Evolutionary conservation across 2,797 vertebrate species (phyloP).

Genomic region (Peromyscus aztecus): DNA sequence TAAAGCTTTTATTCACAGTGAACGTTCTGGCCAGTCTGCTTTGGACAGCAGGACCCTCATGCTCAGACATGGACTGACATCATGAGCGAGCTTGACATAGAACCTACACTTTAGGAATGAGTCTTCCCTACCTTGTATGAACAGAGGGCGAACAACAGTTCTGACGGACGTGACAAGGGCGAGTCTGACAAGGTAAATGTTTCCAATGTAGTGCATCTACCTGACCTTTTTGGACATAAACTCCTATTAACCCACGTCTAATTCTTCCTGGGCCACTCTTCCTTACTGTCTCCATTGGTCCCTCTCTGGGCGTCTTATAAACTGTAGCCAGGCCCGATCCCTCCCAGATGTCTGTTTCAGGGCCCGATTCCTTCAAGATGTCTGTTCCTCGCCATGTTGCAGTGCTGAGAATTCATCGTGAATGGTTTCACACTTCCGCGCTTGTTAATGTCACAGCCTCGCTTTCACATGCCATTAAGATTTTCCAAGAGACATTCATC

Average conservation of each 20-base stretch:
- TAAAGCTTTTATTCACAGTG: neutral
- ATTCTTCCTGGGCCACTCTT: constrained; percentile 41
- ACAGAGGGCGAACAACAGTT: neutral
- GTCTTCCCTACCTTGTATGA: neutral
- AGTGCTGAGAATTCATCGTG: neutral
- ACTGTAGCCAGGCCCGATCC: constrained; percentile 5
- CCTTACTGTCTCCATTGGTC: constrained; percentile 14
- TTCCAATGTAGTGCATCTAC: constrained; percentile 10
- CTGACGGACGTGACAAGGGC: neutral
- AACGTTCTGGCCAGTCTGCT: neutral
- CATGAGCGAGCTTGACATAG: neutral
- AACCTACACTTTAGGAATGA: neutral
- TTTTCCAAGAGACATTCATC: constrained; percentile 7
- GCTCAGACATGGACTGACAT: neutral
- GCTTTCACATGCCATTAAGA: neutral
- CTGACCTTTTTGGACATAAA: constrained; percentile 30
- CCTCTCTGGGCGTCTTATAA: constrained; percentile 30
- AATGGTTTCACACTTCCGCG: neutral
- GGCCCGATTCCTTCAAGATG: neutral
- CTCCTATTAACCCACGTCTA: neutral
- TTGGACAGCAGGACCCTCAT: neutral
- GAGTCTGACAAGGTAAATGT: neutral
- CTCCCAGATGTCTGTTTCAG: constrained; percentile 32
- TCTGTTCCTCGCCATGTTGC: constrained; percentile 12
- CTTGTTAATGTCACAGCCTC: neutral